Conservation (phyloP, 2,797 vertebrate species). For the Graptemys geographica region DNA sequence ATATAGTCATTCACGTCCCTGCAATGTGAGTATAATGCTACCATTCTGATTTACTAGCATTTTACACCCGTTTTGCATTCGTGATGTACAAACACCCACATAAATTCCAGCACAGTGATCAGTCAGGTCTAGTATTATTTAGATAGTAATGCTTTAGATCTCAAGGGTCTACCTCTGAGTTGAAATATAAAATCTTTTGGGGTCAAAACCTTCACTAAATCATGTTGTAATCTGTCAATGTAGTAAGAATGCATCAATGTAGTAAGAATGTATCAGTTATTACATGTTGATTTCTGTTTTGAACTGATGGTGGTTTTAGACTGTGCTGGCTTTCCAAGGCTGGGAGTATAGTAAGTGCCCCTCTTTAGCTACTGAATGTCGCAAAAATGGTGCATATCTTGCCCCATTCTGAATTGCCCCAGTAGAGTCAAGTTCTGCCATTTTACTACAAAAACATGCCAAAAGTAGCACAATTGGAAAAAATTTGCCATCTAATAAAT, state of each 20-base stretch:
- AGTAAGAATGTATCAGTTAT: background rate
- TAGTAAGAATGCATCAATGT: background rate
- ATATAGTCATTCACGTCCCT: background rate
- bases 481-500: background rate
- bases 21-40: background rate
- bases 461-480: background rate
- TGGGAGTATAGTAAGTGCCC: background rate
- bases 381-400: background rate
- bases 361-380: background rate
- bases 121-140: background rate
- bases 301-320: background rate
- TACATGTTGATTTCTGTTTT: background rate
- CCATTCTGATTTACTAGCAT: background rate
- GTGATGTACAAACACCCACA: background rate
- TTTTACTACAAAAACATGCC: background rate
- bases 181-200: background rate
- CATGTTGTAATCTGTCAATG: background rate
- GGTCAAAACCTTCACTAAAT: background rate
- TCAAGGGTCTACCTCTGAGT: background rate
- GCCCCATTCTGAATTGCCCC: background rate
- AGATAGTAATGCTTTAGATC: background rate
- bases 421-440: fast-evolving
- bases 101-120: background rate
- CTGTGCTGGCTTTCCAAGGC: background rate
- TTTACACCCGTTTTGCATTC: background rate